Evolutionary conservation across 35 echinoderm and acorn worm genomes (phyloP).

Genomic region (Eucidaris tribuloides): DNA sequence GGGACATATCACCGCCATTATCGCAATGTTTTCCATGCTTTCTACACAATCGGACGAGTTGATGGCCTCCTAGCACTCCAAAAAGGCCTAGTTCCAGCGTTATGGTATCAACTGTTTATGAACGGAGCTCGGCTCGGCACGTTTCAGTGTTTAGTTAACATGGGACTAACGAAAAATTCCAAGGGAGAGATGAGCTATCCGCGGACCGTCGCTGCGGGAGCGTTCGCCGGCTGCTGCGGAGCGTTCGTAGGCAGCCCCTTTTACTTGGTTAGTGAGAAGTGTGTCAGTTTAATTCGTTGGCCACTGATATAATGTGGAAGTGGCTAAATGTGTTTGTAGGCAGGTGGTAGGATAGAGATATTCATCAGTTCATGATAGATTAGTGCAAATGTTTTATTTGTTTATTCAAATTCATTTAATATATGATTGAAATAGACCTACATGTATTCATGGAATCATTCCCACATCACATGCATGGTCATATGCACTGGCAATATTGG

Average conservation of each 20-base stretch:
- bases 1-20: constrained; percentile 82
- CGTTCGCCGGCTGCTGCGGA: constrained; percentile 69
- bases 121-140: constrained; percentile 80
- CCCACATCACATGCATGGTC: too few species aligned
- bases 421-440: too few species aligned
- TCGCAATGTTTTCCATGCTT: constrained; percentile 82
- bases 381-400: too few species aligned
- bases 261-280: constrained; percentile 80
- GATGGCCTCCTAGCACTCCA: constrained; percentile 83
- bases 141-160: constrained; percentile 71
- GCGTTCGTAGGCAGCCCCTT: constrained; percentile 78
- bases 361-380: too few species aligned
- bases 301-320: too few species aligned
- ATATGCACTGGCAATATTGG: too few species aligned
- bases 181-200: constrained; percentile 67
- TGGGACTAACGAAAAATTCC: constrained; percentile 71
- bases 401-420: too few species aligned
- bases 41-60: constrained; percentile 83
- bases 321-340: too few species aligned
- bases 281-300: too few species aligned
- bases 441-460: too few species aligned
- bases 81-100: constrained; percentile 82
- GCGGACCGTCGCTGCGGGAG: constrained; percentile 69
- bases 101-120: constrained; percentile 97
- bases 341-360: too few species aligned